These are phyloP conservation scores for Perizoma affinitatum DNA, from an alignment of 2,888 invertebrate genomes.

Conservation along the genomic window DNA sequence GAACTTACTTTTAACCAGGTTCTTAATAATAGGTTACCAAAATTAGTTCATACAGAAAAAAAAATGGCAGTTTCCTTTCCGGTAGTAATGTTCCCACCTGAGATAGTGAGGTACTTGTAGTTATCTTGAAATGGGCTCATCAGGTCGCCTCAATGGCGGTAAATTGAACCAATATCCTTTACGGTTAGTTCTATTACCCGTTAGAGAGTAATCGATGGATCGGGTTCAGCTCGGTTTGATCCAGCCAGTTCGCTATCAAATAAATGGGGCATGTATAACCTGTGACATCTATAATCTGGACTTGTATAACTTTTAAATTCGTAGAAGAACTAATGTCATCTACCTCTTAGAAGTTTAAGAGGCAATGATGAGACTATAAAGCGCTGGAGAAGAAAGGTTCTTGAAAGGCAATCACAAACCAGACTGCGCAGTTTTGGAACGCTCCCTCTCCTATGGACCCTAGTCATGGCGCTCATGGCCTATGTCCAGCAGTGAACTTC, in stretches of 20 bases:
- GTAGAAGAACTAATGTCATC: too few species aligned
- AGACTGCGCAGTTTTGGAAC: too few species aligned
- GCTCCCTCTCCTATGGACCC: too few species aligned
- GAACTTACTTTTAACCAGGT: too few species aligned
- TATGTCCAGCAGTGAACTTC: too few species aligned
- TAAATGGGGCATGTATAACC: background rate
- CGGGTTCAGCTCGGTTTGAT: background rate
- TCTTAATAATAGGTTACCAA: background rate
- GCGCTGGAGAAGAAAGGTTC: too few species aligned
- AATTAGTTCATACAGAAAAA: background rate
- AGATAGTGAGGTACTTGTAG: conserved; percentile 3
- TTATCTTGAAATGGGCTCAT: conserved; percentile 23
- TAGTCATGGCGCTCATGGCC: too few species aligned
- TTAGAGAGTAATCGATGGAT: conserved; percentile 22
- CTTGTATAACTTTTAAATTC: too few species aligned
- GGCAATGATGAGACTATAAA: too few species aligned
- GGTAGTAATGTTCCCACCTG: conserved; percentile 2
- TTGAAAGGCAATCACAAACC: too few species aligned
- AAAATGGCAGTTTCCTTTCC: background rate
- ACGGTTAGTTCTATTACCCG: conserved; percentile 14
- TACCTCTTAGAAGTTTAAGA: too few species aligned
- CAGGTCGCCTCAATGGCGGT: conserved; percentile 23
- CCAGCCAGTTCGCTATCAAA: conserved; percentile 3
- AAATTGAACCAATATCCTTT: conserved; percentile 31
- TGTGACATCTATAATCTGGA: background rate